phyloP scores from a whole-genome alignment of 2,113 vertebrate genomes.

The Mionectes macconnelli region DNA sequence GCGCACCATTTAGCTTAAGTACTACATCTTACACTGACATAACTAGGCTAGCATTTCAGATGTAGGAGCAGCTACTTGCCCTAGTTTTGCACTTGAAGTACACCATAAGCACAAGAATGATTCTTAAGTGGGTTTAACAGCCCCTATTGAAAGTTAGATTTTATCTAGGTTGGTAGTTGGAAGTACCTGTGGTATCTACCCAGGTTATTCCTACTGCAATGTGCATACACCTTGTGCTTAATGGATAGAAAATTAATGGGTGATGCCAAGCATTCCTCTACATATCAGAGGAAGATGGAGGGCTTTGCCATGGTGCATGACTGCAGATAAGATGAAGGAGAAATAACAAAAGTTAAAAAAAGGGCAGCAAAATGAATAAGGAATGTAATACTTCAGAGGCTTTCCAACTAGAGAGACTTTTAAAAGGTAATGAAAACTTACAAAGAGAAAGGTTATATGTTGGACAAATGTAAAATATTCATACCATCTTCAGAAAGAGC shows the following conservation, averaged over 20 bases:
- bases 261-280: background rate
- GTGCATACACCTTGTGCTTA: background rate
- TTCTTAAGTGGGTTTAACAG: background rate
- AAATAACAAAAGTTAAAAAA: conserved; percentile 19
- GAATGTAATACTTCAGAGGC: background rate
- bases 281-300: background rate
- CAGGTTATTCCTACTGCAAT: background rate
- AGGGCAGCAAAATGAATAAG: conserved; percentile 15
- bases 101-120: background rate
- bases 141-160: background rate
- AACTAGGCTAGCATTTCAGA: background rate
- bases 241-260: background rate
- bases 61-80: background rate
- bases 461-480: conserved; percentile 47
- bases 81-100: background rate
- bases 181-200: background rate
- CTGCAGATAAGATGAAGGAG: background rate
- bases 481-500: conserved; percentile 11
- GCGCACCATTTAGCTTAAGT: background rate
- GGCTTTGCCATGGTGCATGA: background rate
- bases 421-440: conserved; percentile 33
- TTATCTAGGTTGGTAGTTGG: background rate
- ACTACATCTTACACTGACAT: background rate
- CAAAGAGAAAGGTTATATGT: conserved; percentile 28
- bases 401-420: background rate